Conservation (phyloP, 2,888 invertebrate genomes). For the Eutolmus rufibarbis region DNA sequence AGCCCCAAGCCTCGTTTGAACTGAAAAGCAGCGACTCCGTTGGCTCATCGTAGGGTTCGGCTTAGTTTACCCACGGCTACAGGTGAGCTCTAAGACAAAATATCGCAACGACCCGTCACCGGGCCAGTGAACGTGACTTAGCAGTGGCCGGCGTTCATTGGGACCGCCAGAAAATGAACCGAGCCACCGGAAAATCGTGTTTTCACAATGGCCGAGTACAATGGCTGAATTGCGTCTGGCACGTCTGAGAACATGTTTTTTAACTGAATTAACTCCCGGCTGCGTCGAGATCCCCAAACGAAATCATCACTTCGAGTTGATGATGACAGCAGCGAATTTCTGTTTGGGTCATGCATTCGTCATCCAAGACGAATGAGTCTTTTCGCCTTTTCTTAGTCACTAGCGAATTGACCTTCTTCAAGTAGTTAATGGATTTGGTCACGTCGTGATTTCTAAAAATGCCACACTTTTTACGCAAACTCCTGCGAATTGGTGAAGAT, state of each 20-base stretch:
- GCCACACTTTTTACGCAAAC: neutral
- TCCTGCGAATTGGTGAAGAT: neutral
- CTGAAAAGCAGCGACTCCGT: neutral
- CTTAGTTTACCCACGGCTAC: neutral
- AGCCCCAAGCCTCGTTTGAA: neutral
- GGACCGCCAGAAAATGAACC: neutral
- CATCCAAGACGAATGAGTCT: conserved; percentile 5
- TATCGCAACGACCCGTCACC: neutral
- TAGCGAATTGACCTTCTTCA: neutral
- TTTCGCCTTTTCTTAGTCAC: conserved; percentile 8
- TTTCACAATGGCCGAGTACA: conserved; percentile 26
- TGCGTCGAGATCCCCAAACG: neutral
- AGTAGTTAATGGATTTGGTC: neutral
- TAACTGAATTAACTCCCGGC: neutral
- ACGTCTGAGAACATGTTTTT: neutral
- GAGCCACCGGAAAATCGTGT: conserved; percentile 33
- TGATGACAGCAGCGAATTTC: conserved; percentile 1
- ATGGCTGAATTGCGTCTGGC: conserved; percentile 9
- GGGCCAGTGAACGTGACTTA: conserved; percentile 29
- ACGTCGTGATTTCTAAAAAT: neutral
- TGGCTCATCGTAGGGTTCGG: neutral
- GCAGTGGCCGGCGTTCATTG: neutral
- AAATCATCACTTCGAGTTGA: conserved; percentile 17
- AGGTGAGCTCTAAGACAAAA: conserved; percentile 22
- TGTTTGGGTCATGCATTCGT: conserved; percentile 28